Conservation (phyloP, 2,888 invertebrate species). For the Subacronicta megacephala region DNA sequence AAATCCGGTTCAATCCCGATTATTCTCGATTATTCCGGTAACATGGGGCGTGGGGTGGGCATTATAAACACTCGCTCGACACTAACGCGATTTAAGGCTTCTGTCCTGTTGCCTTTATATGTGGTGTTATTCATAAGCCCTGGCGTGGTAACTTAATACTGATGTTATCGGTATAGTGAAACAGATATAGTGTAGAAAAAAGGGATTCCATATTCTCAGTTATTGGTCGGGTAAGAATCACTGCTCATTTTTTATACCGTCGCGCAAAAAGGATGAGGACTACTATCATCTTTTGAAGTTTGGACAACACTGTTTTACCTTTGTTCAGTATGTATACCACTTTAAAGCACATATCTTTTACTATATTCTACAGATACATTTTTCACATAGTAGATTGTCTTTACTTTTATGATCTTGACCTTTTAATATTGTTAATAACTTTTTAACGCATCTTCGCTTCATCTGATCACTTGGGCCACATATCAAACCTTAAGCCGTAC, state of each 20-base stretch:
- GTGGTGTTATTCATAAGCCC: slow-evolving; percentile 30
- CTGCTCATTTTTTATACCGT: no score
- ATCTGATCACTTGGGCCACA: slow-evolving; percentile 40
- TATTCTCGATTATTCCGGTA: slow-evolving; percentile 70
- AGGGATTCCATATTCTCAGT: background rate
- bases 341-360: no score
- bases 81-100: slow-evolving; percentile 82
- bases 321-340: no score
- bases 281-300: no score
- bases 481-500: slow-evolving; percentile 70
- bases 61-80: slow-evolving; percentile 83
- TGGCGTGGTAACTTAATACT: slow-evolving; percentile 13
- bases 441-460: no score
- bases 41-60: slow-evolving; percentile 62
- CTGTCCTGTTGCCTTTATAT: slow-evolving; percentile 62
- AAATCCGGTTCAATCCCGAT: slow-evolving; percentile 60
- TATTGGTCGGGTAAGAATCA: no score
- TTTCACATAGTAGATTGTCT: no score
- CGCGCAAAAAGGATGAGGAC: no score
- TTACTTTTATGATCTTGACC: no score
- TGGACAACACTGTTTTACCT: no score
- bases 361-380: no score
- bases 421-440: no score
- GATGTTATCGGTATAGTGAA: background rate
- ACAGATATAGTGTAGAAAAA: background rate